Base-by-base conservation (phyloP, 2,797 vertebrate genomes). In the Argya squamiceps region DNA sequence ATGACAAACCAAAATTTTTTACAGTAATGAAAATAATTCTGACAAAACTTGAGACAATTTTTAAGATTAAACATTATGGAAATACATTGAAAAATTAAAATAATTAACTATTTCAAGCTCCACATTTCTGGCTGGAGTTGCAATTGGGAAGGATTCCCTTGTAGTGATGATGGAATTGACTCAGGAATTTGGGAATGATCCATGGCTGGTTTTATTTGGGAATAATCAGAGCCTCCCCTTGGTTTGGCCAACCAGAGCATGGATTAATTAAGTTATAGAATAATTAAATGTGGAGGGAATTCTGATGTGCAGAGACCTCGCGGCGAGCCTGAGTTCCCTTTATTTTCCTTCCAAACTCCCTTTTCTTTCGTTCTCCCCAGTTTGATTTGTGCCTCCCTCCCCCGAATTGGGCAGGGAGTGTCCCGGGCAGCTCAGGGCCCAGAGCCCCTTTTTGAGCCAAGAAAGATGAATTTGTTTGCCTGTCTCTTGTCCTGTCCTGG, bases 401-500 rank as follows among this genome's bases (percentile, higher is more conserved):
- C 27, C 91, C 11, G 2, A 49, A 39, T 60, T 53, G 50, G 91
- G 80, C 93, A 68, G 47, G n/a, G 29, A 67, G 6, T 5, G 4
- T 7, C 76, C 80, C 10, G 22, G 30, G 32, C 44, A 70, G 73
- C 24, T 27, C 24, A 26, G 64, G 64, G 52, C 41, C 49, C 17
- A 9, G 2, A 30, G 83, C 71, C 30, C 36, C 1, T 21, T 3
- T 92, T 74, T 11, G 92, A 89, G 68, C 56, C 6, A 11, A 12
- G 8, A 47, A 80, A 93, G 96, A 93, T 97, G 96, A 92, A 96
- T 96, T 96, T 96, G 96, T 96, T 95, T 92, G 95, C 93, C 93
- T 97, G 92, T 75, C 55, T 86, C 81, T 88, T 15, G 52, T 84
- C 32, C 55, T 55, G 0, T 67, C 11, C 90, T 47, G 47, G 43